Evolutionary conservation across 1,140 invertebrate genomes (phyloP).

Genomic region (Drosophila tristis): DNA sequence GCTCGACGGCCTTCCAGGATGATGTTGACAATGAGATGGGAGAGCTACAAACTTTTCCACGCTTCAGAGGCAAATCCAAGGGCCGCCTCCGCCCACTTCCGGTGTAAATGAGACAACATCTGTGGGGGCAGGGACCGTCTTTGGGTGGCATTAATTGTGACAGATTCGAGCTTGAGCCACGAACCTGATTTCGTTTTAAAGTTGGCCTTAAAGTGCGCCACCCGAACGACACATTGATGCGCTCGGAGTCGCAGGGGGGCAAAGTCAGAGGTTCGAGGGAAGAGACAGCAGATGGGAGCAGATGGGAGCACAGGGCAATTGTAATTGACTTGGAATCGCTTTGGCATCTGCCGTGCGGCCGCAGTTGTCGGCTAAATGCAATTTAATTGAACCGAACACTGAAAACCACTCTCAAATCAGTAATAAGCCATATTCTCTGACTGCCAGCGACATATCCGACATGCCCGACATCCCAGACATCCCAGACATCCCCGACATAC

Average conservation of each 20-base stretch:
- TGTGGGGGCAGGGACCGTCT: slow-evolving; percentile 35
- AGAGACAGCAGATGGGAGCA: no score
- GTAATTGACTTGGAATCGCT: slow-evolving; percentile 35
- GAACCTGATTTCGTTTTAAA: slow-evolving; percentile 1
- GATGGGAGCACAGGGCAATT: background rate
- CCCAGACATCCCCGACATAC: no score
- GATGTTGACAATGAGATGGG: slow-evolving; percentile 46
- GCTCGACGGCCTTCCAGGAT: slow-evolving; percentile 12
- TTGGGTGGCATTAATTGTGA: slow-evolving; percentile 70
- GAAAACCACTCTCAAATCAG: slow-evolving; percentile 25
- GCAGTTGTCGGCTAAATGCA: slow-evolving; percentile 10
- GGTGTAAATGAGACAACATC: slow-evolving; percentile 44
- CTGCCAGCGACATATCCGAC: background rate
- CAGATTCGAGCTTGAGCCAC: slow-evolving; percentile 61
- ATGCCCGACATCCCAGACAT: no score
- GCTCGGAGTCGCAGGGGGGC: slow-evolving; percentile 2
- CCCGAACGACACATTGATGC: slow-evolving; percentile 37
- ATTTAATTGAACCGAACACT: slow-evolving; percentile 42
- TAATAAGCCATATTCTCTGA: slow-evolving; percentile 15
- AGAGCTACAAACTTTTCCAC: slow-evolving; percentile 40
- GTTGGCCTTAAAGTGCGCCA: slow-evolving; percentile 19
- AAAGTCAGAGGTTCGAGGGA: no score
- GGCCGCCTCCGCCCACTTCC: slow-evolving; percentile 25
- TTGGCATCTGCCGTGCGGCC: slow-evolving; percentile 24
- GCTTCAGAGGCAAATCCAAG: slow-evolving; percentile 13